Base-by-base conservation (phyloP, 2,113 vertebrate species). In the Apus apus region DNA sequence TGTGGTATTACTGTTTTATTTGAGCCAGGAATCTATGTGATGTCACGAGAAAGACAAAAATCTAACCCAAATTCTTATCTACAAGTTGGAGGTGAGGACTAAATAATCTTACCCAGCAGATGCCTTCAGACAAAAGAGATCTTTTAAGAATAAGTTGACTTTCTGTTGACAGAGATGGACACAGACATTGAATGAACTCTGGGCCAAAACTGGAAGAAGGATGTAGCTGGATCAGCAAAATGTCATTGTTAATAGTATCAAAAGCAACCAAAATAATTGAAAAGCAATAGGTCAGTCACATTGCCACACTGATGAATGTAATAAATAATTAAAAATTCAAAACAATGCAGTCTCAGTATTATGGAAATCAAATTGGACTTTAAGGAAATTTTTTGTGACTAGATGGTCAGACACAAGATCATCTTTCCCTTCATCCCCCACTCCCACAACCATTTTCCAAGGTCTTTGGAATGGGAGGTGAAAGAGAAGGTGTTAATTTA, bases 271-370 rank as follows among this genome's bases (percentile, higher is more conserved):
- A 96, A 96, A 97, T 97, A 97, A 98, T 98, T 97, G 97, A 96
- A 97, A 98, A 97, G 85, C 95, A 97, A 92, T 95, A 91, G 95
- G 73, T 95, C 95, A 94, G 53, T 94, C 88, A 97, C 87, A 81
- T 58, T 96, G 88, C 91, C 73, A 95, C 74, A 84, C 87, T 95
- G 97, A 96, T 96, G 94, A 95, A 95, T 95, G 96, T 94, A 88
- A 92, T 97, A 97, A 97, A 94, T 97, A 94, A 97, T 98, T 97
- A 98, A 97, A 97, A 97, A 98, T 97, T 97, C 60, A 96, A 97
- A 96, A 94, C 73, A 94, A 95, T 93, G 84, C 67, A 89, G 76
- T 46, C 56, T 90, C 96, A 95, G 93, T 91, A n/a, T 89, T 95
- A 97, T 65, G 95, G 94, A 96, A 97, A 97, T 94, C 78, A 93